These are phyloP conservation scores for Amphipyra berbera DNA, from an alignment of 2,888 invertebrate genomes.

Conservation along the genomic window DNA sequence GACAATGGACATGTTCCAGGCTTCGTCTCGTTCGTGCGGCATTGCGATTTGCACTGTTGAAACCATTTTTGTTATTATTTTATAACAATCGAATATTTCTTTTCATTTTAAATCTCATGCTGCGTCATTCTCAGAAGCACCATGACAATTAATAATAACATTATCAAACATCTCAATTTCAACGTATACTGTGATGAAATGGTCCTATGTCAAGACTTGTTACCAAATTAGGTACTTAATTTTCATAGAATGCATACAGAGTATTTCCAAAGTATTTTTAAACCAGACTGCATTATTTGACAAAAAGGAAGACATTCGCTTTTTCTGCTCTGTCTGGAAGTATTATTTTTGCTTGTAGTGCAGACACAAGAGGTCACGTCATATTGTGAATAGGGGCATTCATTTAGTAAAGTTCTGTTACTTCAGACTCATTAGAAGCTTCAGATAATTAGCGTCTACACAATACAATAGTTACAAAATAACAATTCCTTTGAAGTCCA, in stretches of 20 bases:
- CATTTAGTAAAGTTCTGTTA: constrained; percentile 56
- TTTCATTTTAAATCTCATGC: no score
- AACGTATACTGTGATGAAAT: no score
- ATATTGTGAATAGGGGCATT: constrained; percentile 52
- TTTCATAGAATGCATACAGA: not conserved
- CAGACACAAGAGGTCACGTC: constrained; percentile 44
- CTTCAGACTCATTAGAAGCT: constrained; percentile 65
- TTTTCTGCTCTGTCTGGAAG: constrained; percentile 53
- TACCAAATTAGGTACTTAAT: not conserved
- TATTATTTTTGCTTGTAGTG: constrained; percentile 19
- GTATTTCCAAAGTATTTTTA: constrained; percentile 6
- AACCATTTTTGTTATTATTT: not conserved
- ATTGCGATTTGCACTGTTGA: constrained; percentile 90
- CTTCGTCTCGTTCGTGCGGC: constrained; percentile 85
- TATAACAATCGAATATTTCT: no score
- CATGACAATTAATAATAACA: no score
- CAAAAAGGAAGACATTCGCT: constrained; percentile 39
- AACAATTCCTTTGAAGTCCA: constrained; percentile 64
- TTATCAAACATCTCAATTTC: no score
- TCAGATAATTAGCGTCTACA: constrained; percentile 69
- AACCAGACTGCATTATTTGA: constrained; percentile 36
- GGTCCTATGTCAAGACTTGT: no score
- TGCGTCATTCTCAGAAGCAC: no score
- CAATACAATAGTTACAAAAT: constrained; percentile 64
- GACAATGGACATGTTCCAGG: constrained; percentile 82